These are phyloP conservation scores for Phycodurus eques DNA, from an alignment of 2,113 vertebrate species.

Conservation along the genomic window DNA sequence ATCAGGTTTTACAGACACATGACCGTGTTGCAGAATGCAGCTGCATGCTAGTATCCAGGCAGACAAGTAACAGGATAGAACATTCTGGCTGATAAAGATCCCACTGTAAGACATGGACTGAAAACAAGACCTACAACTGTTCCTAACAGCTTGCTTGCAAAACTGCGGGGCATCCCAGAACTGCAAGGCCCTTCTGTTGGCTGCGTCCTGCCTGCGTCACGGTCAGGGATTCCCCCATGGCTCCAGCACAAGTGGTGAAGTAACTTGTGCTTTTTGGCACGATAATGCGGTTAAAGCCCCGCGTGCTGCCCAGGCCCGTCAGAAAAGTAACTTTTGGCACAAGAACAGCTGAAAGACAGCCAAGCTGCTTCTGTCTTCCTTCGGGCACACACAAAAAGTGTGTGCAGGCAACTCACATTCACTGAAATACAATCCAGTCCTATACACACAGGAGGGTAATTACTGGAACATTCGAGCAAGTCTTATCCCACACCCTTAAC, in stretches of 20 bases:
- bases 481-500: conserved; percentile 30
- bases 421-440: conserved; percentile 9
- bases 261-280: conserved; percentile 61
- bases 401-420: conserved; percentile 11
- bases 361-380: conserved; percentile 49
- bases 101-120: conserved; percentile 2
- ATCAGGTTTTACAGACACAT: conserved; percentile 42
- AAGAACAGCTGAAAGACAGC: conserved; percentile 65
- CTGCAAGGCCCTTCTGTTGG: conserved; percentile 23
- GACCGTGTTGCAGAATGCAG: conserved; percentile 42
- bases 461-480: conserved; percentile 18
- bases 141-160: conserved; percentile 14
- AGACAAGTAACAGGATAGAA: conserved; percentile 46
- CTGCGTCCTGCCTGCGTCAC: conserved; percentile 45
- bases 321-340: conserved; percentile 68
- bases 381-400: conserved; percentile 31
- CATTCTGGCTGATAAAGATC: not conserved
- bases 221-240: conserved; percentile 63
- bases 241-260: conserved; percentile 57
- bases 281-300: conserved; percentile 38
- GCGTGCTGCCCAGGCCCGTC: conserved; percentile 41
- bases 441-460: conserved; percentile 25
- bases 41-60: conserved; percentile 49
- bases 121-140: conserved; percentile 23
- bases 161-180: conserved; percentile 43